Percentiles rank a stretch among this genome's conserved stretches.
phyloP scores from a whole-genome alignment of 2,888 invertebrate genomes.

The Mythimna loreyi region DNA sequence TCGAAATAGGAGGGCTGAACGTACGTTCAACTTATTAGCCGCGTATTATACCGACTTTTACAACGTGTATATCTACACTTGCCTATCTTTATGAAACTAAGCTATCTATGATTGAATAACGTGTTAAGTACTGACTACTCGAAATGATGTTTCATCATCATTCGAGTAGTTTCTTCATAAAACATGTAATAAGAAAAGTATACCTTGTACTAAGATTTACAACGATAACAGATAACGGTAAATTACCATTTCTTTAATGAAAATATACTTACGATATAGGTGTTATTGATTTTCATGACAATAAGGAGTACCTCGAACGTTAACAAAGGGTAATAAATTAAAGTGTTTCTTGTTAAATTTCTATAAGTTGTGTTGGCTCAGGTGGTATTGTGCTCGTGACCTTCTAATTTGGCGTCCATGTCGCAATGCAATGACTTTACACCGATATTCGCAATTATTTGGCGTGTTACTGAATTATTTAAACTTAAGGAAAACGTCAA shows the following conservation, averaged over 20 bases:
- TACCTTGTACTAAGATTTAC: slow-evolving; percentile 10
- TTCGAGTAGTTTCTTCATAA: slow-evolving; percentile 33
- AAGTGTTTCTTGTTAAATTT: slow-evolving; percentile 43
- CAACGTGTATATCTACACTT: not conserved
- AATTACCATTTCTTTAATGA: slow-evolving; percentile 24
- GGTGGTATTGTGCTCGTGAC: slow-evolving; percentile 37
- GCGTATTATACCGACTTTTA: no score
- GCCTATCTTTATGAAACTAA: not conserved
- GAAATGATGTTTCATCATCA: slow-evolving; percentile 25
- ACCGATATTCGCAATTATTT: slow-evolving; percentile 7
- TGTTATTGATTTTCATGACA: slow-evolving; percentile 24
- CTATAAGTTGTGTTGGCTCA: slow-evolving; percentile 50
- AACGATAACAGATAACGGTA: slow-evolving; percentile 30
- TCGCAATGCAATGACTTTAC: slow-evolving; percentile 27
- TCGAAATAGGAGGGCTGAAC: no score
- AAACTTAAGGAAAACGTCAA: slow-evolving; percentile 13
- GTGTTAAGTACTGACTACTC: not conserved
- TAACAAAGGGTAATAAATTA: slow-evolving; percentile 50
- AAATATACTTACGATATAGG: slow-evolving; percentile 9
- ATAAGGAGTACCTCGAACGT: slow-evolving; percentile 3
- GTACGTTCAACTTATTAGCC: no score
- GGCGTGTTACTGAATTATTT: slow-evolving; percentile 7
- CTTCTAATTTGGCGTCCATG: slow-evolving; percentile 47
- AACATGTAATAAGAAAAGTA: not conserved
- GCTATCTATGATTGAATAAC: slow-evolving; percentile 3